Conservation (phyloP, 1,140 invertebrate genomes). For the Heliconius congener region DNA sequence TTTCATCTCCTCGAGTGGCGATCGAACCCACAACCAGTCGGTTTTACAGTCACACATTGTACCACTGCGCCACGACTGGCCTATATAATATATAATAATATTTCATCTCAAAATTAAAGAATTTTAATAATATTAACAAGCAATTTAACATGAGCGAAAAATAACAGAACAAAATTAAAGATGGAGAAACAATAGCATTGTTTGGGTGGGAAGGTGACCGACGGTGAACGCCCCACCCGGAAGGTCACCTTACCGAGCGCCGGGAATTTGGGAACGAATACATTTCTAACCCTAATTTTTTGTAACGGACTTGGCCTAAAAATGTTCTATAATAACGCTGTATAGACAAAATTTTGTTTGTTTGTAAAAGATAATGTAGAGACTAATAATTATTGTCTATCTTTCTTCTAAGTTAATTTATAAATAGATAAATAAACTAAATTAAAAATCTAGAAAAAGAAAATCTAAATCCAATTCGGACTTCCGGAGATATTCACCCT, state of each 20-base stretch:
- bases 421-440: constrained; percentile 1
- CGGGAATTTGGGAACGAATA: constrained; percentile 53
- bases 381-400: background rate
- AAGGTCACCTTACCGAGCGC: constrained; percentile 66
- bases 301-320: background rate
- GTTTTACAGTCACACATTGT: no score
- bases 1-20: no score
- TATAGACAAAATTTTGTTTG: no score
- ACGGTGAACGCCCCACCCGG: constrained; percentile 68
- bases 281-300: constrained; percentile 19
- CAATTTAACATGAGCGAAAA: constrained; percentile 14
- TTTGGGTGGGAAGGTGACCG: constrained; percentile 61
- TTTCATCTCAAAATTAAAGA: background rate
- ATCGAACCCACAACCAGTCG: no score
- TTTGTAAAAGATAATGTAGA: no score
- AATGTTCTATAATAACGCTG: background rate
- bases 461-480: constrained; percentile 14
- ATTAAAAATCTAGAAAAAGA: constrained; percentile 11
- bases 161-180: constrained; percentile 33
- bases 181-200: constrained; percentile 49
- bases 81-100: no score
- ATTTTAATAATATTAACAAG: background rate
- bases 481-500: constrained; percentile 44
- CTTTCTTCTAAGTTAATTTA: background rate
- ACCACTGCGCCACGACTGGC: no score